These are phyloP conservation scores for Cheilinus undulatus DNA, from an alignment of 2,113 vertebrate genomes.

Conservation along the genomic window DNA sequence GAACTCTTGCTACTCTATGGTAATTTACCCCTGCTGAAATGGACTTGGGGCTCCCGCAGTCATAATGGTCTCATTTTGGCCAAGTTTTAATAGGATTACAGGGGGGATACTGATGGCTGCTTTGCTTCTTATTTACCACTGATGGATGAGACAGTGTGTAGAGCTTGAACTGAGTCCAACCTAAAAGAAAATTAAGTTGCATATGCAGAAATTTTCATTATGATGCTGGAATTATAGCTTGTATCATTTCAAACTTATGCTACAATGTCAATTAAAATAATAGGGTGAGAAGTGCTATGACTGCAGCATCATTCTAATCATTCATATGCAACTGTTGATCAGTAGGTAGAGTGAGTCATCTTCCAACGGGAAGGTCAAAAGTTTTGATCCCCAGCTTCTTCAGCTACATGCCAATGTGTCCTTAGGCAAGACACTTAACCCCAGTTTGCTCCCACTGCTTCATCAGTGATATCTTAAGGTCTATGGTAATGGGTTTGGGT, in stretches of 20 bases:
- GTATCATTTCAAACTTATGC: not conserved
- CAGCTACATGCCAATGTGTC: too few species aligned
- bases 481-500: too few species aligned
- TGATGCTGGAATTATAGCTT: not conserved
- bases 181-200: constrained; percentile 1
- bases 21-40: constrained; percentile 75
- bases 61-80: constrained; percentile 72
- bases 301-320: not conserved
- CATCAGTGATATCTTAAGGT: too few species aligned
- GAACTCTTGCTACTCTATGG: constrained; percentile 67
- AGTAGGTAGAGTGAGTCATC: too few species aligned
- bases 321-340: not conserved
- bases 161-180: constrained; percentile 15
- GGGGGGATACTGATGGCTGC: constrained; percentile 47
- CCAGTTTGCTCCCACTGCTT: too few species aligned
- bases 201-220: not conserved
- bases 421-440: too few species aligned
- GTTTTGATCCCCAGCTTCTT: too few species aligned
- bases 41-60: constrained; percentile 61
- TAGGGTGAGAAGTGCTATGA: not conserved
- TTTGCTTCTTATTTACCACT: constrained; percentile 62
- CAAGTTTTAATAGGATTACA: constrained; percentile 77
- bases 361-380: too few species aligned
- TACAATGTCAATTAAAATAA: not conserved
- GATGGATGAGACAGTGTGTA: constrained; percentile 42